Evolutionary conservation across 2,113 vertebrate species (phyloP), one percentile per base, ranked within the genome.

Genomic region (Strix aluco): DNA sequence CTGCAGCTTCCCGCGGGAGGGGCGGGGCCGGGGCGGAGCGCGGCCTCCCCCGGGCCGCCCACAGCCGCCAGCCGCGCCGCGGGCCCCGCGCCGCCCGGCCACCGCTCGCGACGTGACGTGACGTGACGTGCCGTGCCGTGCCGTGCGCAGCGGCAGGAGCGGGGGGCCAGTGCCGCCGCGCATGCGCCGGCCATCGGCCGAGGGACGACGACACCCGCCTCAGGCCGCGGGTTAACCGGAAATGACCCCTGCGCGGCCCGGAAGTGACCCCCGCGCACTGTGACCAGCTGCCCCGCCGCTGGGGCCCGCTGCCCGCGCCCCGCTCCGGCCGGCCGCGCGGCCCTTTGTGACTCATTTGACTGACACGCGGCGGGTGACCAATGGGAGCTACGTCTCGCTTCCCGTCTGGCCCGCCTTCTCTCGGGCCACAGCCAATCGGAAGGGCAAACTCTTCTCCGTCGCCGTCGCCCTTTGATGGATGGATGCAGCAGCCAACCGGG

Each of bases 41-140:
- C 47, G 4, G 9, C 47, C 34, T 6, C 3, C 44, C 46, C 32
- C 2, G 8, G 13, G 8, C 29, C 30, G 15, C 66, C 47, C 46
- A 13, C 17, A 17, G 10, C 15, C 16, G 15, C 40, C 32, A 44
- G 5, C 13, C 21, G 18, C 22, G 22, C 10, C 16, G 22, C 36
- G 40, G 44, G 16, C 44, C 44, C 44, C 44, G 44, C 15, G 44
- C 34, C 25, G 6, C 18, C 16, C 27, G 13, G 65, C n/a, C 54
- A 5, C 57, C 10, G 18, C 22, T 67, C 44, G 3, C 19, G 0
- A 8, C 16, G 19, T 19, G 30, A 32, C 55, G 40, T 44, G 0
- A 8, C 16, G 19, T 19, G 30, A 32, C 55, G 40, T 44, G 44
- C 15, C 44, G 44, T 10, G 38, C 38, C 10, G 49, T 26, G 25